Percentiles rank a stretch among this genome's conserved stretches.
phyloP scores from a whole-genome alignment of 2,113 vertebrate species.

The Sus scrofa region T2T-Sscrofa CM000813.6:116066501-116067000 shows the following conservation, averaged over 20 bases:
- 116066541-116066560: background rate
- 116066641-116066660: background rate
- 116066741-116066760: background rate
- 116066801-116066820: background rate
- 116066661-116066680: background rate
- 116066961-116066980: background rate
- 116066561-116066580: background rate
- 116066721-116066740: background rate
- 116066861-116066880: background rate
- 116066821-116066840: background rate
- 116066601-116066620: background rate
- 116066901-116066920: background rate
- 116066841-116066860: background rate
- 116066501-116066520: background rate
- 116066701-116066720: background rate
- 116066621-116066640: background rate
- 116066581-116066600: background rate
- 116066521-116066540: background rate
- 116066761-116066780: background rate
- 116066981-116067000: background rate
- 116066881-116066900: background rate
- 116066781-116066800: slow-evolving; percentile 19
- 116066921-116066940: background rate
- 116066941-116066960: background rate
- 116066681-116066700: background rate